These are phyloP conservation scores for Candidula unifasciata DNA, from an alignment of 2,888 invertebrate genomes.

Conservation along the genomic window DNA sequence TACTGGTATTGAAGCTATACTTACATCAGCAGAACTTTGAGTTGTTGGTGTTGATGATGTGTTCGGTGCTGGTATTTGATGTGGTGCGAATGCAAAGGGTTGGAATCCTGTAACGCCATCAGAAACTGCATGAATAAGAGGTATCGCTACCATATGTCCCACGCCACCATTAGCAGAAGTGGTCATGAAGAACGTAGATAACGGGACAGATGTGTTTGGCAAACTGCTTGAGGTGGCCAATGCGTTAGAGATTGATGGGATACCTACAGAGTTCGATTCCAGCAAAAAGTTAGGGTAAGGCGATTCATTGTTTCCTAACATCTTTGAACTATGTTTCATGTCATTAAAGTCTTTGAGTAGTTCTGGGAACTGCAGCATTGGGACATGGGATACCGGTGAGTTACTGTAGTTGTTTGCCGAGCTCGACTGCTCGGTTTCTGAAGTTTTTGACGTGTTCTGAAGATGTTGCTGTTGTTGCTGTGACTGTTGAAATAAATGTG, in stretches of 20 bases:
- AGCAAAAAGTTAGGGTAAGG: constrained; percentile 31
- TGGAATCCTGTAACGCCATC: constrained; percentile 45
- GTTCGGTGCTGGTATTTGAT: neutral
- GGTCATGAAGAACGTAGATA: constrained; percentile 35
- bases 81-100: constrained; percentile 45
- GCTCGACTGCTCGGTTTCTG: neutral
- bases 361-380: constrained; percentile 17
- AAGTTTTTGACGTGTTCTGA: neutral
- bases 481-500: neutral
- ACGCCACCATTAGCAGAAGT: constrained; percentile 18
- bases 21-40: neutral
- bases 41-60: neutral
- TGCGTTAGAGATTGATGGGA: neutral
- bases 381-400: neutral
- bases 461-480: neutral
- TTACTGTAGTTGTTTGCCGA: neutral
- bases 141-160: constrained; percentile 52
- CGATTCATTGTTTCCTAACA: neutral
- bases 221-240: neutral
- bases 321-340: neutral
- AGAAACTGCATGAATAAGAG: constrained; percentile 50
- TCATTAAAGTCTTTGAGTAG: neutral
- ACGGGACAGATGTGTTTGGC: neutral
- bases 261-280: constrained; percentile 22
- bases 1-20: neutral